phyloP scores from a whole-genome alignment of 1,140 invertebrate species.

The Apis florea region DNA sequence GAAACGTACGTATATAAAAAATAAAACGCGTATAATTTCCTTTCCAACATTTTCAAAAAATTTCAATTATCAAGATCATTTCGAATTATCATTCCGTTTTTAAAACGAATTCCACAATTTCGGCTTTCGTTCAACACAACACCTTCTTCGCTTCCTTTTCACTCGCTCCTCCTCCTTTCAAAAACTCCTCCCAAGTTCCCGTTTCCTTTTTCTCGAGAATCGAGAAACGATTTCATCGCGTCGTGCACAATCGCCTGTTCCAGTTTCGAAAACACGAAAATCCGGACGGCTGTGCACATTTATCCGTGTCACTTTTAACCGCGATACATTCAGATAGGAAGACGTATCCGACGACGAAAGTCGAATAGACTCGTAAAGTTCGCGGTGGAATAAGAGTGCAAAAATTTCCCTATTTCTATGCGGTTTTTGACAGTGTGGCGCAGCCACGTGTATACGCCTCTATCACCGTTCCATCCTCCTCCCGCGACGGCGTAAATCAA shows the following conservation, averaged over 20 bases:
- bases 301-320: conserved; percentile 44
- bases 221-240: too few relatives aligned
- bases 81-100: too few relatives aligned
- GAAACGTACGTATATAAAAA: too few relatives aligned
- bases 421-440: conserved; percentile 35
- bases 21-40: too few relatives aligned
- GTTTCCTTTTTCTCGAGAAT: too few relatives aligned
- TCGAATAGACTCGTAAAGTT: conserved; percentile 48
- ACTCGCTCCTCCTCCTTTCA: too few relatives aligned
- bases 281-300: conserved; percentile 27
- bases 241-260: neutral
- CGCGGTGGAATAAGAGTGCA: conserved; percentile 28
- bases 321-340: conserved; percentile 39
- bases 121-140: too few relatives aligned
- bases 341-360: conserved; percentile 27
- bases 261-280: conserved; percentile 19
- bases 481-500: conserved; percentile 36
- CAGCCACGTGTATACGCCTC: neutral
- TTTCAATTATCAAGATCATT: too few relatives aligned
- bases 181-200: too few relatives aligned
- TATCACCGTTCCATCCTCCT: conserved; percentile 41
- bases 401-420: conserved; percentile 52
- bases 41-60: too few relatives aligned
- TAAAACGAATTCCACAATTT: too few relatives aligned
- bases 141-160: too few relatives aligned